phyloP scores from a whole-genome alignment of 2,113 vertebrate genomes.

The Indicator maculatus region DNA sequence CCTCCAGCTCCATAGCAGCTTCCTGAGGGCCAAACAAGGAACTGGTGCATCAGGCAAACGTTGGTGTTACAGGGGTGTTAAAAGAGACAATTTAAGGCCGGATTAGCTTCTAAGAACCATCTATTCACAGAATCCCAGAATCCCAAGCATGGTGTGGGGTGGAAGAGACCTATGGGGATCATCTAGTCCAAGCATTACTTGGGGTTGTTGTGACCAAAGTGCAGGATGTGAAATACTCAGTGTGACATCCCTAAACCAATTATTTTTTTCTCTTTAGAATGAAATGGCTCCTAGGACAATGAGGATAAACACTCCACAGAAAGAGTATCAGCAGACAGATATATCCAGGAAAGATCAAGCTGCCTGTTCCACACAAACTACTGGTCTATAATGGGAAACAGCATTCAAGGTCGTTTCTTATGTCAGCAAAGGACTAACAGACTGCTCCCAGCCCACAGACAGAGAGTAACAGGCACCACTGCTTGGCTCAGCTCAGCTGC shows the following conservation, averaged over 20 bases:
- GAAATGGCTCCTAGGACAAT: not conserved
- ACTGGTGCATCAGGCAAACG: not conserved
- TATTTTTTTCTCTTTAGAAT: not conserved
- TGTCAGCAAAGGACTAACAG: not conserved
- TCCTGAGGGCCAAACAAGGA: not conserved
- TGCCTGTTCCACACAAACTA: not conserved
- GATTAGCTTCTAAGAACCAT: not conserved
- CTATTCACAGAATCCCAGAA: not conserved
- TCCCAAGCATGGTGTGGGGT: not conserved
- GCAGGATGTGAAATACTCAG: not conserved
- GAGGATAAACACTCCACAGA: not conserved
- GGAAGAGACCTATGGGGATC: not conserved
- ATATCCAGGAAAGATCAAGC: not conserved
- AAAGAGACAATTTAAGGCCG: not conserved
- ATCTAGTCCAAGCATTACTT: not conserved
- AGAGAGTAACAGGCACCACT: rapidly evolving
- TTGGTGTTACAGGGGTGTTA: not conserved
- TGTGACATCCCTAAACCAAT: not conserved
- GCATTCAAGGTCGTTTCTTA: not conserved
- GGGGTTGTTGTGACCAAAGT: no score
- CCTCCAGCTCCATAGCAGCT: not conserved
- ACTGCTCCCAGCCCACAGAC: not conserved
- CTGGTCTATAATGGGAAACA: not conserved
- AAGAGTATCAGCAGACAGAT: not conserved
- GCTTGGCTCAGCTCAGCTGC: rapidly evolving